A percentile compares a stretch with the other conserved stretches of the same genome.
phyloP scores from a whole-genome alignment of 2,113 vertebrate species.

The Pseudopipra pipra region DNA sequence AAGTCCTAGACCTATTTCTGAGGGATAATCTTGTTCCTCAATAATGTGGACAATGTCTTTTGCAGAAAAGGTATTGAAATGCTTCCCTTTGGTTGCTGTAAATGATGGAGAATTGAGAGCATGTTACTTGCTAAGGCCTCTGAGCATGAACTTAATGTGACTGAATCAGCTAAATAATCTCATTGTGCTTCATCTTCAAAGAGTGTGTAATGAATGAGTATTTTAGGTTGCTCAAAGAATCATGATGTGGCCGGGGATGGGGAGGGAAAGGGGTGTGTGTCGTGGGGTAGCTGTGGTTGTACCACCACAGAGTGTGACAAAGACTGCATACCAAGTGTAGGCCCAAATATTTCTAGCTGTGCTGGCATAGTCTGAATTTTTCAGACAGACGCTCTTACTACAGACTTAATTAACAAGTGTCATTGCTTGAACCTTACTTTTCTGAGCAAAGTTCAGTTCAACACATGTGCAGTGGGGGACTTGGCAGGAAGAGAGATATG shows the following conservation, averaged over 20 bases:
- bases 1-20: neutral
- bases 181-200: neutral
- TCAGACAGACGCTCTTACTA: neutral
- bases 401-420: neutral
- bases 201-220: neutral
- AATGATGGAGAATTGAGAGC: neutral
- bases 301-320: neutral
- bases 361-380: neutral
- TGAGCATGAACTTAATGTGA: neutral
- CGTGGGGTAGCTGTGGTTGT: neutral
- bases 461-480: accelerated
- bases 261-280: neutral
- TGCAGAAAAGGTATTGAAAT: neutral
- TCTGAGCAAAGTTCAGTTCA: neutral
- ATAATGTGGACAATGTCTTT: neutral
- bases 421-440: neutral
- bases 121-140: neutral
- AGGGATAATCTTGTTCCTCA: neutral
- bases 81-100: neutral
- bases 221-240: neutral
- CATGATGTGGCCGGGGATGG: neutral
- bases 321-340: neutral
- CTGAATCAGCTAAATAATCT: neutral
- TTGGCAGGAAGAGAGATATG: neutral
- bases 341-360: neutral